Evolutionary conservation across 2,797 vertebrate genomes (phyloP).

Genomic region (Telmatherina bonti): DNA sequence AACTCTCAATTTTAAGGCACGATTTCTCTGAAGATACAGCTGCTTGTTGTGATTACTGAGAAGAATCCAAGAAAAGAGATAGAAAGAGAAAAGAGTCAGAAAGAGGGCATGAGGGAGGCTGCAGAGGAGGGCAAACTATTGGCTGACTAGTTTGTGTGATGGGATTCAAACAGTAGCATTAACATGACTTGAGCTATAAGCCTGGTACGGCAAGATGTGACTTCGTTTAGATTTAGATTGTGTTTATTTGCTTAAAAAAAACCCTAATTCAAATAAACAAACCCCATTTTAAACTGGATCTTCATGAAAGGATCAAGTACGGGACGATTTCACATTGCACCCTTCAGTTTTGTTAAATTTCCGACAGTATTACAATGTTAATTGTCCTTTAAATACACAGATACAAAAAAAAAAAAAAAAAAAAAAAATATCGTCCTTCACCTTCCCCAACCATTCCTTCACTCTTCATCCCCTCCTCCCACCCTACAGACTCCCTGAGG

Average conservation of each 20-base stretch:
- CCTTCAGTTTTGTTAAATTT: background rate
- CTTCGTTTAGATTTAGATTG: background rate
- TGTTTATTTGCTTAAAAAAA: background rate
- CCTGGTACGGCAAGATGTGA: background rate
- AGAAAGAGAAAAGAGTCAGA: conserved; percentile 75
- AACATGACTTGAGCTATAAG: conserved; percentile 47
- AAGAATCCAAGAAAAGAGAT: conserved; percentile 40
- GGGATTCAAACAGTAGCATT: conserved; percentile 79
- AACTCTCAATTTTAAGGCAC: conserved; percentile 80
- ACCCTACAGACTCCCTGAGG: conserved; percentile 55
- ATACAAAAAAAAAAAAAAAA: conserved; percentile 7
- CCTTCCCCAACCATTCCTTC: conserved; percentile 37
- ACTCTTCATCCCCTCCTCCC: conserved; percentile 43
- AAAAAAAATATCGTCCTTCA: conserved; percentile 2
- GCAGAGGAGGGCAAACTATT: conserved; percentile 42
- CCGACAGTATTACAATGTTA: background rate
- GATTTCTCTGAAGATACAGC: conserved; percentile 85
- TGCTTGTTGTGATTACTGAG: conserved; percentile 87
- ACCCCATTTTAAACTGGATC: background rate
- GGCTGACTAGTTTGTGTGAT: conserved; percentile 17
- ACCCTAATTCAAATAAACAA: background rate
- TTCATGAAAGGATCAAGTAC: background rate
- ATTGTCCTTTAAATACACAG: conserved; percentile 9
- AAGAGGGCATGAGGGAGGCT: conserved; percentile 33
- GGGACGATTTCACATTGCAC: background rate